phyloP scores from a whole-genome alignment of 2,113 vertebrate genomes.

The Herpailurus yagouaroundi region DNA sequence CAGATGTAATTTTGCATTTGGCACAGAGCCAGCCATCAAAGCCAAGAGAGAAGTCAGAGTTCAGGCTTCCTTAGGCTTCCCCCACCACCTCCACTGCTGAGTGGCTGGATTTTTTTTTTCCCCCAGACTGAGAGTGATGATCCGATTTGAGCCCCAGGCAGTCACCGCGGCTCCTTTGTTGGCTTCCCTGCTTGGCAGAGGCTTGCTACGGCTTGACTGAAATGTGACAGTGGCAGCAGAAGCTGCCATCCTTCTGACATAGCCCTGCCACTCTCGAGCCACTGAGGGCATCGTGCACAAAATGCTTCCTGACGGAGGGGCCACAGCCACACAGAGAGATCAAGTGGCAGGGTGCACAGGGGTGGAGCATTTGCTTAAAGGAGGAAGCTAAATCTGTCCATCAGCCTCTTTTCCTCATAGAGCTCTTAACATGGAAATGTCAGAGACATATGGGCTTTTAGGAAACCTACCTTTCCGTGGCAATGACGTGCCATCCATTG shows the following conservation, averaged over 20 bases:
- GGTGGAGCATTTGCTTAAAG: constrained; percentile 37
- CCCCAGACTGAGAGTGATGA: constrained; percentile 64
- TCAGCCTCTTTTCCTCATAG: neutral
- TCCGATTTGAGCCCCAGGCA: constrained; percentile 70
- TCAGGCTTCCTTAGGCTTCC: constrained; percentile 79
- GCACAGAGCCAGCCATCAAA: constrained; percentile 73
- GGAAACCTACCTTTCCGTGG: neutral
- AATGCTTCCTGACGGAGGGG: neutral
- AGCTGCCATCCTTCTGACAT: neutral
- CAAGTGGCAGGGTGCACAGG: neutral
- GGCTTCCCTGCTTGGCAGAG: constrained; percentile 30
- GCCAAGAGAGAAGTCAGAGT: constrained; percentile 70
- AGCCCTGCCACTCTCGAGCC: neutral
- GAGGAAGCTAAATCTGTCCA: neutral
- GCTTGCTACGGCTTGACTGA: constrained; percentile 14
- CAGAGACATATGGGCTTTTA: neutral
- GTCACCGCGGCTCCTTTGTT: neutral
- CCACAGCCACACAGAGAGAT: neutral
- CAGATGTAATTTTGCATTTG: constrained; percentile 80
- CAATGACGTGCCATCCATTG: neutral
- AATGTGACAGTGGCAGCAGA: constrained; percentile 43
- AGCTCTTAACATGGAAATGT: neutral
- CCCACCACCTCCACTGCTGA: constrained; percentile 57
- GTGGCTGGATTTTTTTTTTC: constrained; percentile 72
- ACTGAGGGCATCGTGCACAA: neutral